Conservation (phyloP, 2,797 vertebrate genomes). For the Centroberyx gerrardi region DNA sequence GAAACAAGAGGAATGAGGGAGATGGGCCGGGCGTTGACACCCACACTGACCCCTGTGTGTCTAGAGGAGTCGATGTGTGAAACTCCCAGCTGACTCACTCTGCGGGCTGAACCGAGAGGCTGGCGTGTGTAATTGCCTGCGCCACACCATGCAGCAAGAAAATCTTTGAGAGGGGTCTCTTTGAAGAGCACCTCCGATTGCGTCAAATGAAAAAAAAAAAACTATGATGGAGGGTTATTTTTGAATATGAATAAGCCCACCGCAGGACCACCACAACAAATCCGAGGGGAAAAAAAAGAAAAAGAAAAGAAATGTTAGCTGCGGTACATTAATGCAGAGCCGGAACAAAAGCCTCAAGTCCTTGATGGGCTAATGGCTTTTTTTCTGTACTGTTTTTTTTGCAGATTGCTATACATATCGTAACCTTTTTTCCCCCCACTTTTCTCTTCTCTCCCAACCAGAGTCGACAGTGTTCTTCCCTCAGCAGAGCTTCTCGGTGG, state of each 20-base stretch:
- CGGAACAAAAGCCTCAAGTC: constrained; percentile 54
- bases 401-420: constrained; percentile 59
- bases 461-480: constrained; percentile 91
- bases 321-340: constrained; percentile 47
- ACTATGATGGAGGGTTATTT: constrained; percentile 62
- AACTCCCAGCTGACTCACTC: constrained; percentile 56
- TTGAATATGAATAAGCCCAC: constrained; percentile 66
- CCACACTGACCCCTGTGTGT: constrained; percentile 41
- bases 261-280: constrained; percentile 65
- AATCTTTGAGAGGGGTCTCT: constrained; percentile 60
- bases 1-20: constrained; percentile 31
- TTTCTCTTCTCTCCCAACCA: constrained; percentile 49
- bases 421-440: constrained; percentile 27
- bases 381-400: constrained; percentile 48
- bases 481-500: constrained; percentile 85
- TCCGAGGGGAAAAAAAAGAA: constrained; percentile 12
- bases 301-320: constrained; percentile 19
- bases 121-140: constrained; percentile 60
- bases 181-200: constrained; percentile 72
- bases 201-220: constrained; percentile 48
- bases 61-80: constrained; percentile 35
- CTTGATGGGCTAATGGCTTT: constrained; percentile 48
- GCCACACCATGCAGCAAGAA: constrained; percentile 48
- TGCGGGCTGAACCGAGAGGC: constrained; percentile 45
- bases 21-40: constrained; percentile 8